Conservation (phyloP, 2,113 vertebrate species). For the Erinaceus europaeus region DNA sequence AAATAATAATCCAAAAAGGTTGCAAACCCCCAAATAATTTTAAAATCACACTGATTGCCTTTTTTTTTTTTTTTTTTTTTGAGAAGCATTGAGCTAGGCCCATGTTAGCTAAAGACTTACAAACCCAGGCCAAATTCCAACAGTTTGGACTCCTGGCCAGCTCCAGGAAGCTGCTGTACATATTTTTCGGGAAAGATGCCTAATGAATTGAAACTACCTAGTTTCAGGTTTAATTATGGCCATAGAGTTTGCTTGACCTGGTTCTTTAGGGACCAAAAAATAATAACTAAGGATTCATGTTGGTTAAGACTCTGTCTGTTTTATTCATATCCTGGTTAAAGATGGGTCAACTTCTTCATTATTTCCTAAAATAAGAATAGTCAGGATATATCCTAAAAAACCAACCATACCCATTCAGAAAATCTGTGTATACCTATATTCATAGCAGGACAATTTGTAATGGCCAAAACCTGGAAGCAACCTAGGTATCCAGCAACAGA, state of each 20-base stretch:
- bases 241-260: slow-evolving; percentile 2
- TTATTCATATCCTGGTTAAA: neutral
- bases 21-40: neutral
- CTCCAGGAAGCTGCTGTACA: slow-evolving; percentile 41
- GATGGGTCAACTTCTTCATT: neutral
- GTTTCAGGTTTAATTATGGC: slow-evolving; percentile 40
- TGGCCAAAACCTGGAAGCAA: no score
- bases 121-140: slow-evolving; percentile 60
- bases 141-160: neutral
- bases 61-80: neutral
- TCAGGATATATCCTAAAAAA: no score
- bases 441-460: no score
- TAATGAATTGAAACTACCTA: slow-evolving; percentile 49
- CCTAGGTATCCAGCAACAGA: no score
- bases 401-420: no score
- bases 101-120: slow-evolving; percentile 55
- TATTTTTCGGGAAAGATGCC: slow-evolving; percentile 41
- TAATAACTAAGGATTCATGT: neutral
- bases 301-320: neutral
- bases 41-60: slow-evolving; percentile 1
- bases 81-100: slow-evolving; percentile 10
- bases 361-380: neutral
- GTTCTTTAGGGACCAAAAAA: slow-evolving; percentile 17
- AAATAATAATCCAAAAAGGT: neutral
- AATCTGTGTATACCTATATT: no score